A percentile compares a stretch with the other conserved stretches of the same genome.
Evolutionary conservation across 2,797 vertebrate genomes (phyloP).

Genomic region (Semaprochilodus insignis): DNA sequence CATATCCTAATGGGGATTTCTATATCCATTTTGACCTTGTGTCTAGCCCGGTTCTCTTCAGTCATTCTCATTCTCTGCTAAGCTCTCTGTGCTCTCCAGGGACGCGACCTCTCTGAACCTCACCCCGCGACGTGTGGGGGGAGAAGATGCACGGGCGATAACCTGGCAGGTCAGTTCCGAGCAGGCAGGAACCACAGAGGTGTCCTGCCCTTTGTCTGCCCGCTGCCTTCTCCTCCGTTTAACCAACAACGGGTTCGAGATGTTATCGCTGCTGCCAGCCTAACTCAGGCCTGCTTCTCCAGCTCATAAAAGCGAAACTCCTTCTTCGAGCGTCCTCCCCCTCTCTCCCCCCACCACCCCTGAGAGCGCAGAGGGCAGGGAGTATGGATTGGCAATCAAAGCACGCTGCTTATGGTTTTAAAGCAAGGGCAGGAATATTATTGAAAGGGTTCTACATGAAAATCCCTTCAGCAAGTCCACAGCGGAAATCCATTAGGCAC

Average conservation of each 20-base stretch:
- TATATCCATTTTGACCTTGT: slow-evolving; percentile 56
- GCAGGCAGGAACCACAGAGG: slow-evolving; percentile 30
- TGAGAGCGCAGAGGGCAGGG: slow-evolving; percentile 3
- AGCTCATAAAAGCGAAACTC: slow-evolving; percentile 15
- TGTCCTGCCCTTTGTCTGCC: slow-evolving; percentile 45
- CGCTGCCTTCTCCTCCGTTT: slow-evolving; percentile 42
- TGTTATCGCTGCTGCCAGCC: slow-evolving; percentile 27
- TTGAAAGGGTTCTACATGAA: slow-evolving; percentile 34
- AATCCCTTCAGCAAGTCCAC: slow-evolving; percentile 26
- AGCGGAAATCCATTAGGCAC: slow-evolving; percentile 47
- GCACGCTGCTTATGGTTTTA: not conserved
- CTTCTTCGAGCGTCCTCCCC: not conserved
- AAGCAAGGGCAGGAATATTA: slow-evolving; percentile 27
- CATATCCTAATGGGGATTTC: slow-evolving; percentile 57
- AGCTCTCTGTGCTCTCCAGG: slow-evolving; percentile 36
- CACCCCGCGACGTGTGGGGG: slow-evolving; percentile 16
- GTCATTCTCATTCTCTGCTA: slow-evolving; percentile 52
- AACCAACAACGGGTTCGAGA: slow-evolving; percentile 50
- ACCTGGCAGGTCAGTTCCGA: slow-evolving; percentile 42
- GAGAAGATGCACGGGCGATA: slow-evolving; percentile 45
- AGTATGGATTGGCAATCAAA: slow-evolving; percentile 32
- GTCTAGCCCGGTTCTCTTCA: slow-evolving; percentile 44
- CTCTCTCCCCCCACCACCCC: not conserved
- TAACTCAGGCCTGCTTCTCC: slow-evolving; percentile 8
- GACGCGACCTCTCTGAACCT: slow-evolving; percentile 53